Percentiles rank a stretch among this genome's conserved stretches.
Evolutionary conservation across 2,888 invertebrate genomes (phyloP).

Genomic region (Adelognathus sp.): DNA sequence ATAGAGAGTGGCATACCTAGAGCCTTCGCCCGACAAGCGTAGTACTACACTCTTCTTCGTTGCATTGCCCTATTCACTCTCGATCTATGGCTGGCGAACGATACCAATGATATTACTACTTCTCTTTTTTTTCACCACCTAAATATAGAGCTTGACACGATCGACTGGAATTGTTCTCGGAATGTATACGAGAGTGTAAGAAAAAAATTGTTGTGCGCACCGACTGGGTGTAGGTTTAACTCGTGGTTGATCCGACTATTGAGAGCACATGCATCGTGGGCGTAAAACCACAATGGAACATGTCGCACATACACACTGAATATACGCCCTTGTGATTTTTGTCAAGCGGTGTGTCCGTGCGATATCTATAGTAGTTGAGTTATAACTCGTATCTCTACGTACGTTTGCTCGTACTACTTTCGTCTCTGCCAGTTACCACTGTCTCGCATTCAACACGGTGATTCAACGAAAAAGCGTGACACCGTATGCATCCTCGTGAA

Average conservation of each 20-base stretch:
- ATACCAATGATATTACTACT: background rate
- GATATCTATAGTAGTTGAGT: background rate
- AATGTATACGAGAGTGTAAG: conserved; percentile 4
- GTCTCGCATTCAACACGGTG: background rate
- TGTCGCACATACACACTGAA: background rate
- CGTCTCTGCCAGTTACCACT: conserved; percentile 17
- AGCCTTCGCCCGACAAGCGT: background rate
- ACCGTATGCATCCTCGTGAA: conserved; percentile 13
- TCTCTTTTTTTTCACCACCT: background rate
- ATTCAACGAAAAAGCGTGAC: background rate
- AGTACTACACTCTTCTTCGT: background rate
- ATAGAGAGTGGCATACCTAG: conserved; percentile 25
- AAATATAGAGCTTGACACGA: conserved; percentile 39
- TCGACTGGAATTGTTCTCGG: conserved; percentile 25
- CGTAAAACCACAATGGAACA: too few species aligned
- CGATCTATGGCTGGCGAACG: background rate
- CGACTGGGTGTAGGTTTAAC: background rate
- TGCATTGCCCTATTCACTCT: background rate
- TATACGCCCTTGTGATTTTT: too few species aligned
- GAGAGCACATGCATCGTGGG: too few species aligned
- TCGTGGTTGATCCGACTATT: conserved; percentile 25
- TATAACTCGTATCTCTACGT: conserved; percentile 13
- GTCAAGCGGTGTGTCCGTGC: too few species aligned
- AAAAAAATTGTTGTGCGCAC: conserved; percentile 14
- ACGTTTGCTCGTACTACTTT: conserved; percentile 35